phyloP scores from a whole-genome alignment of 2,797 vertebrate genomes.

The Dromococcyx pavoninus region DNA sequence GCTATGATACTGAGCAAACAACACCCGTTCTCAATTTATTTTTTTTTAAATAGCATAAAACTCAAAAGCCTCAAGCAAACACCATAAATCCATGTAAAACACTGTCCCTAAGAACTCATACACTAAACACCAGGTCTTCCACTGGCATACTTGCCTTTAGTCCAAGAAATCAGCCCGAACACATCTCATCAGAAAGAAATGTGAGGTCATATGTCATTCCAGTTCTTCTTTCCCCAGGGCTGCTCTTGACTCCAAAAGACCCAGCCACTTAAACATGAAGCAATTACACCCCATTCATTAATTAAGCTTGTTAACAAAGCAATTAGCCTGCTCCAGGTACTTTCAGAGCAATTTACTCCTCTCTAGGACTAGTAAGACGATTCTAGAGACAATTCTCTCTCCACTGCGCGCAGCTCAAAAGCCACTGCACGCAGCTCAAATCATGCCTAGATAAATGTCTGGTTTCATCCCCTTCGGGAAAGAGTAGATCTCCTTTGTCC shows the following conservation, averaged over 20 bases:
- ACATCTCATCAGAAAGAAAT: neutral
- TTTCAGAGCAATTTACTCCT: neutral
- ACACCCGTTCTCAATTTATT: neutral
- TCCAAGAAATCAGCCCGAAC: neutral
- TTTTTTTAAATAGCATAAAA: neutral
- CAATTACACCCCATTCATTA: neutral
- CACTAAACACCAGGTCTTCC: neutral
- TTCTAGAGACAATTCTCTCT: neutral
- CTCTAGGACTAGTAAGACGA: neutral
- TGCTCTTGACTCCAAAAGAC: neutral
- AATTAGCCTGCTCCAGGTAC: neutral
- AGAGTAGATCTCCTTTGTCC: neutral
- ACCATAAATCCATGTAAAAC: neutral
- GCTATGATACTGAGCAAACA: neutral
- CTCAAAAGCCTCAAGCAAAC: neutral
- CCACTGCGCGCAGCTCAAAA: neutral
- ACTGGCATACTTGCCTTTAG: neutral
- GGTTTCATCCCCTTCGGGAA: neutral
- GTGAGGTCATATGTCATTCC: neutral
- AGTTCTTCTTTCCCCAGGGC: neutral
- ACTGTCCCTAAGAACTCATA: neutral
- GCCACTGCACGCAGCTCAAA: neutral
- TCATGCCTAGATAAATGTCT: neutral
- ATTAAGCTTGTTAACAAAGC: neutral
- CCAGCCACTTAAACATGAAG: neutral